A percentile compares a stretch with the other conserved stretches of the same genome.
These are phyloP conservation scores for Steromphala cineraria DNA, from an alignment of 2,888 invertebrate species.

Conservation along the genomic window DNA sequence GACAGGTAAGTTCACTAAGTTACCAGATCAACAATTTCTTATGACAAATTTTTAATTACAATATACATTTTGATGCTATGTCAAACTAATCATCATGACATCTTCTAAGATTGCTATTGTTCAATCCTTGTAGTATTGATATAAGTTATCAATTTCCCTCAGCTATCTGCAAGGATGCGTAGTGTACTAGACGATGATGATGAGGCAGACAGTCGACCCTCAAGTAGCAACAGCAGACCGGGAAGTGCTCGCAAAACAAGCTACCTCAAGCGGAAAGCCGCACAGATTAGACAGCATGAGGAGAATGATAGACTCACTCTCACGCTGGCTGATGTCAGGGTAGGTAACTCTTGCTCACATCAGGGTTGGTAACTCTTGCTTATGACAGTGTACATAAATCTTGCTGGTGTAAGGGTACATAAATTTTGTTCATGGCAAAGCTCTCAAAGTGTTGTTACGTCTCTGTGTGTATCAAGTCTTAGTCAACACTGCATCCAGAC, in stretches of 20 bases:
- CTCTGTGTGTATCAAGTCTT: no score
- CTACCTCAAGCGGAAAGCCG: slow-evolving; percentile 39
- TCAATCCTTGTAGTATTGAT: no score
- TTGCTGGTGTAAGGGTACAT: background rate
- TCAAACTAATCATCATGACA: no score
- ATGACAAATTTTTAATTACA: no score
- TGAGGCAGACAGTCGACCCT: background rate
- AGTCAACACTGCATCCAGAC: no score
- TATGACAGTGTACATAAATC: background rate
- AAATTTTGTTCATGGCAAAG: background rate
- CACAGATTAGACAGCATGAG: slow-evolving; percentile 39
- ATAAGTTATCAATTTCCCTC: no score
- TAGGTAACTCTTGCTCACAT: slow-evolving; percentile 30
- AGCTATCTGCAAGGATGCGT: slow-evolving; percentile 19
- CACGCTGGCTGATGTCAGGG: slow-evolving; percentile 67
- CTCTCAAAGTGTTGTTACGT: no score
- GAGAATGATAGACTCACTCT: slow-evolving; percentile 59
- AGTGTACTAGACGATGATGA: slow-evolving; percentile 41
- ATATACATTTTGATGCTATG: no score
- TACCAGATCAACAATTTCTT: background rate
- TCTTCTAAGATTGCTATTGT: no score
- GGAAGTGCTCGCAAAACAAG: slow-evolving; percentile 31
- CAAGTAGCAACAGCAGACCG: background rate
- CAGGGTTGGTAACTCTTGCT: background rate
- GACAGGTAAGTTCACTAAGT: background rate